A percentile compares a stretch with the other conserved stretches of the same genome.
Conservation (phyloP, 2,888 invertebrate species). For the Chrysolina americana region DNA sequence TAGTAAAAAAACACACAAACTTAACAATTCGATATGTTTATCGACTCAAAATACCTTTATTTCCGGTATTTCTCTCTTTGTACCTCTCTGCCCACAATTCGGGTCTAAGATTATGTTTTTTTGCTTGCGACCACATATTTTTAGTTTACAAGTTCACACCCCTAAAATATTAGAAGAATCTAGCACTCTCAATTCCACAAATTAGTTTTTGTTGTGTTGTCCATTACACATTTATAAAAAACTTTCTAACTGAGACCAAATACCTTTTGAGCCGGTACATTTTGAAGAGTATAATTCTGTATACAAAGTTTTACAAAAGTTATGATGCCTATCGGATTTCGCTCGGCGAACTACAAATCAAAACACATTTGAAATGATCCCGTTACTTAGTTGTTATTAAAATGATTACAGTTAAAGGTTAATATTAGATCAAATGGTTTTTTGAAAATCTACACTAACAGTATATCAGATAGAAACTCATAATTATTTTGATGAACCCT, state of each 20-base stretch:
- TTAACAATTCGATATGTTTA: neutral
- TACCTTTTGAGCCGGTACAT: constrained; percentile 60
- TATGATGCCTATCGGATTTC: constrained; percentile 63
- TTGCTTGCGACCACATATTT: constrained; percentile 51
- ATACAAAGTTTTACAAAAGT: constrained; percentile 64
- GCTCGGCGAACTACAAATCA: constrained; percentile 48
- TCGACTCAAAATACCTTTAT: constrained; percentile 54
- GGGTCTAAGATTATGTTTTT: constrained; percentile 51
- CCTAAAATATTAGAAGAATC: constrained; percentile 47
- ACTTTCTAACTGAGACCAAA: constrained; percentile 35
- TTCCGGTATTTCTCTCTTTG: constrained; percentile 57
- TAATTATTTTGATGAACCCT: too few relatives aligned
- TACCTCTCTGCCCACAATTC: constrained; percentile 65
- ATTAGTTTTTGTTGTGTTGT: constrained; percentile 34
- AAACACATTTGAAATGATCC: neutral
- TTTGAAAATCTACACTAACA: too few relatives aligned
- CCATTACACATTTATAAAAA: constrained; percentile 46
- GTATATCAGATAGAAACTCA: too few relatives aligned
- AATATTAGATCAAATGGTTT: too few relatives aligned
- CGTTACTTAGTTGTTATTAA: too few relatives aligned
- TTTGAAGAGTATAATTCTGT: constrained; percentile 61
- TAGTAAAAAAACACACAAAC: constrained; percentile 24
- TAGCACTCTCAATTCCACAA: constrained; percentile 24
- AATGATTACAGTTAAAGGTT: too few relatives aligned
- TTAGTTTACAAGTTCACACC: constrained; percentile 38